Base-by-base conservation (phyloP, 2,113 vertebrate species). In the Corydoras sp. region DNA sequence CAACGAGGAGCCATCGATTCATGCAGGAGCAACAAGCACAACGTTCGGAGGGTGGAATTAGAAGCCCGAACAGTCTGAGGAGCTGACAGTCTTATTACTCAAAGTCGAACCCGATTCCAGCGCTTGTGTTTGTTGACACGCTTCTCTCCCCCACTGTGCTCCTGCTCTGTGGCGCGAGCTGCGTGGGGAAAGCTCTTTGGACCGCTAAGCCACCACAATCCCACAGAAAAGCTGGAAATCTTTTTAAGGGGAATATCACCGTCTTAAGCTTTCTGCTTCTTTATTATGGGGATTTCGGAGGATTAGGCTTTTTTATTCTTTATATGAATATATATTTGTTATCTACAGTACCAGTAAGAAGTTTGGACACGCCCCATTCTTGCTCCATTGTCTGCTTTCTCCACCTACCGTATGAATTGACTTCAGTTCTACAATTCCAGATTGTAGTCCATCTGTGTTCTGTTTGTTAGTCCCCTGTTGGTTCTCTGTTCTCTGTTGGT, bases 211-310 rank as follows among this genome's bases (percentile, higher is more conserved):
- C 84, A 81, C 67, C 76, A 49, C 84, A 88, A 89, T 88, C 88
- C 84, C 54, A 10, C 65, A 64, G 82, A 86, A 86, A 89, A 84
- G 85, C 83, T 84, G 35, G 72, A 86, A 88, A 89, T 87, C 86
- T 84, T 86, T 80, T 82, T 78, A 84, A 85, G 83, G 84, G 81
- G 83, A 85, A 85, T 86, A 87, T 87, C 83, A 81, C 82, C 83
- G 85, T 84, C 81, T 86, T 84, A 82, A 83, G 84, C 86, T 86
- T 88, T 81, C 74, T 83, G 82, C 78, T 79, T 65, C 53, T 77
- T 77, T 75, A 69, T 79, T 81, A 76, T 59, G 54, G 55, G 74
- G 75, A 73, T 79, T 73, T 58, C 61, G 73, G 12, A 43, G 67
- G 80, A 79, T 79, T 81, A 75, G 32, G 7, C 35, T 32, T 53